Percentiles rank a stretch among this genome's conserved stretches.
phyloP scores from a whole-genome alignment of 2,888 invertebrate genomes.

The Neoaliturus tenellus region DNA sequence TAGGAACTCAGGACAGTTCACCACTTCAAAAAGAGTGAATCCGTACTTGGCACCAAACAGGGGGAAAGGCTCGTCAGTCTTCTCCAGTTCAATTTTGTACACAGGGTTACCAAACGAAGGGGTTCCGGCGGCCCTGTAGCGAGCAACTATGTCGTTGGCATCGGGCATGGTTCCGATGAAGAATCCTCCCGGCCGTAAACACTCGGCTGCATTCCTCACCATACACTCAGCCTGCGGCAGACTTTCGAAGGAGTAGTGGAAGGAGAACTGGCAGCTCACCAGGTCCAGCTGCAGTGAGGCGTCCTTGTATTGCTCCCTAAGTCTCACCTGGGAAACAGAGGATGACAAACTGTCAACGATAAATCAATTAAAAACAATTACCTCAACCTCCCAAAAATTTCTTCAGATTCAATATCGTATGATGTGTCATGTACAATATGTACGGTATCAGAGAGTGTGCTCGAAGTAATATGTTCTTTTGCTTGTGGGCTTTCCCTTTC shows the following conservation, averaged over 20 bases:
- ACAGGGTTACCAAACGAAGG: constrained; percentile 87
- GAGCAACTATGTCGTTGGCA: constrained; percentile 90
- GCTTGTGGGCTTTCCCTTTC: too few relatives aligned
- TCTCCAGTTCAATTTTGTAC: constrained; percentile 79
- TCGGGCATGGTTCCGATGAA: constrained; percentile 99
- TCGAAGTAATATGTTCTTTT: too few relatives aligned
- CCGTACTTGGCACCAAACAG: constrained; percentile 97
- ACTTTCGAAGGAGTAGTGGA: constrained; percentile 98
- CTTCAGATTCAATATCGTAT: too few relatives aligned
- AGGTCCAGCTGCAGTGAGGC: constrained; percentile 89
- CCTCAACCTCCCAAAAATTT: too few relatives aligned
- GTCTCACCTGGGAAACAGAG: constrained; percentile 74
- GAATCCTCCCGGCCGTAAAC: constrained; percentile 91
- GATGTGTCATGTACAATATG: too few relatives aligned
- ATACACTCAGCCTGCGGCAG: constrained; percentile 92
- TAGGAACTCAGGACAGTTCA: constrained; percentile 99
- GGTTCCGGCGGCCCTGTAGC: constrained; percentile 77
- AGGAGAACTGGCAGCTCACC: constrained; percentile 98
- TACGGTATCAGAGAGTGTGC: too few relatives aligned
- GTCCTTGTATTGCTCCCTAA: constrained; percentile 87
- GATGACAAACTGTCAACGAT: too few relatives aligned
- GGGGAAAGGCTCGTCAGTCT: constrained; percentile 77
- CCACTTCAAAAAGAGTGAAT: constrained; percentile 96
- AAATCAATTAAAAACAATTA: too few relatives aligned
- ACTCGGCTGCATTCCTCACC: constrained; percentile 94